phyloP scores from a whole-genome alignment of 2,113 vertebrate species.

The Arizona elegans region DNA sequence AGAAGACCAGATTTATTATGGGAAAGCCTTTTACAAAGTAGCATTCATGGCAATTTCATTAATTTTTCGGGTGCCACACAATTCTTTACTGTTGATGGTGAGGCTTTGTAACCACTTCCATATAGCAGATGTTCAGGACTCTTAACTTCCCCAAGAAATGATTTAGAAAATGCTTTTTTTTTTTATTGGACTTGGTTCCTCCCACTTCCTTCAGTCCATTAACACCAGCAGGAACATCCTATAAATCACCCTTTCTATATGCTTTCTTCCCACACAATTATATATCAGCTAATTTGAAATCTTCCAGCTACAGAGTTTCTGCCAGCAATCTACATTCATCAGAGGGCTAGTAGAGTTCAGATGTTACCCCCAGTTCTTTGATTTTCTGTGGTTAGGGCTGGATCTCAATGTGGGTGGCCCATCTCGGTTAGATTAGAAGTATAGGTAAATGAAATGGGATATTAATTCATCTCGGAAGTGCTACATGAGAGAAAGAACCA shows the following conservation, averaged over 20 bases:
- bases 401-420: background rate
- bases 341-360: background rate
- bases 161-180: conserved; percentile 1
- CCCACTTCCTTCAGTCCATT: background rate
- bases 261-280: background rate
- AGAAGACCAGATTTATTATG: background rate
- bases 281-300: background rate
- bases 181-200: background rate
- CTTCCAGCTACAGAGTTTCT: background rate
- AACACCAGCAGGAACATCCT: background rate
- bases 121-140: background rate
- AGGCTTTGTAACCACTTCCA: background rate
- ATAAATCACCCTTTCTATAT: background rate
- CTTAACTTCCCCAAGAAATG: background rate
- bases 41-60: background rate
- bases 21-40: background rate
- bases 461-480: conserved; percentile 15
- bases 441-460: background rate
- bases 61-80: background rate
- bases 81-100: background rate
- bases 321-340: background rate
- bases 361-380: background rate
- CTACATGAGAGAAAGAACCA: conserved; percentile 19
- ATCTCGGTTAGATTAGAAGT: background rate
- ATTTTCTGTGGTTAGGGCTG: background rate